Evolutionary conservation across 2,888 invertebrate species (phyloP).

Genomic region (Eubasilissa splendida): DNA sequence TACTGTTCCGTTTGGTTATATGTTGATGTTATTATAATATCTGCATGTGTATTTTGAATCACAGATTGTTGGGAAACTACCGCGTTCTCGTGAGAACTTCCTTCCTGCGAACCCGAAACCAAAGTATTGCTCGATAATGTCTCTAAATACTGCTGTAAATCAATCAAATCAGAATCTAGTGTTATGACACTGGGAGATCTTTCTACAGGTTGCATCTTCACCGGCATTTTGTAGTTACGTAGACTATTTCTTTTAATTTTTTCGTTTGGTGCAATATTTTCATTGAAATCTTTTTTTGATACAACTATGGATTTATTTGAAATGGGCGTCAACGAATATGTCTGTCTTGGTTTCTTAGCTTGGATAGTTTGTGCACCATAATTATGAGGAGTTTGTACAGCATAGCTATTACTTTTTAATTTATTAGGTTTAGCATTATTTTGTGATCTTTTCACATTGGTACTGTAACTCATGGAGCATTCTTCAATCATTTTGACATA

Average conservation of each 20-base stretch:
- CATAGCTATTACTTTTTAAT: background rate
- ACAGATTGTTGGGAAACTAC: background rate
- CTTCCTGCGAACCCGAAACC: constrained; percentile 9
- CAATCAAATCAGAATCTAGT: constrained; percentile 18
- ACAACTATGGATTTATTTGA: background rate
- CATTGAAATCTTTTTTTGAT: background rate
- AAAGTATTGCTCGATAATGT: constrained; percentile 24
- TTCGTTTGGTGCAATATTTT: background rate
- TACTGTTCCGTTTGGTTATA: no score
- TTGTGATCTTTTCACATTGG: constrained; percentile 25
- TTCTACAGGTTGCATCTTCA: background rate
- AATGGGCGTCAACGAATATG: background rate
- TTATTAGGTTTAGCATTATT: background rate
- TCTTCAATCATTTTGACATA: constrained; percentile 13
- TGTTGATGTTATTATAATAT: no score
- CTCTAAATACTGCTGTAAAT: constrained; percentile 14
- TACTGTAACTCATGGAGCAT: constrained; percentile 17
- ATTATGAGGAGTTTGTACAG: background rate
- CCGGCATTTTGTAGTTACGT: background rate
- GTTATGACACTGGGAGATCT: background rate
- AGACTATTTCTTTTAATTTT: background rate
- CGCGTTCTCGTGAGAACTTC: background rate
- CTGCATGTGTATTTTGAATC: background rate
- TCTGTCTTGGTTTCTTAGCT: constrained; percentile 1
- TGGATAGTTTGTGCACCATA: no score